Evolutionary conservation across 2,888 invertebrate species (phyloP), one percentile per base, ranked within the genome.

Genomic region (Caenorhabditis panamensis): DNA sequence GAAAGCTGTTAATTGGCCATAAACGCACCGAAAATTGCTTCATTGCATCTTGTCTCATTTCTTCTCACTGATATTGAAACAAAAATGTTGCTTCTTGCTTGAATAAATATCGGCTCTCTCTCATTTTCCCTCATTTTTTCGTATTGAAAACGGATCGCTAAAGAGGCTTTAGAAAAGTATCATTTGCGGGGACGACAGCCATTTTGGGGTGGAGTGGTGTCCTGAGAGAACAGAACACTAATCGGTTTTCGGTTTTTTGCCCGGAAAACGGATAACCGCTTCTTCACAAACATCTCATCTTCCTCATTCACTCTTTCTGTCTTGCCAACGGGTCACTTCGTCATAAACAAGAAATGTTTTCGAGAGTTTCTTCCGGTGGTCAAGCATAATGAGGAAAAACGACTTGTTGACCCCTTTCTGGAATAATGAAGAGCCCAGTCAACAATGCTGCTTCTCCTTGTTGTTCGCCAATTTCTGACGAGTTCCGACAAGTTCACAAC

Each of bases 51-150:
- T 72, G 31, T 11, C n/a, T 28, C 36, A 8, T 44, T 59, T 58
- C n/a, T 47, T 59, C 13, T n/a, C 13, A 28, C 13, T 36, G 8
- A n/a, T 58, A 18, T 37, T 58, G 31, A 20, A 54, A 51, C 63
- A 47, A n/a, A n/a, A 58, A 49, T 51, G 59, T 61, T 75, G 51
- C 61, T 66, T 75, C 49, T 59, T 72, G 75, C 56, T 64, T 75
- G 49, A 75, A 75, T 75, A 75, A 64, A 61, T 53, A 61, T 66
- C 44, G 41, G 16, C 24, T 75, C 53, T 26, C 18, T 66, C 63
- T 53, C 69, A 28, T 31, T 20, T 37, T 20, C n/a, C 18, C 37
- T n/a, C 36, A 6, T n/a, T 36, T 37, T 13, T 59, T 26, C n/a
- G 4, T 6, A 31, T 31, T 6, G 11, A 31, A 41, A 54, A 20